Conservation (phyloP, 2,797 vertebrate species). For the Rhynchotus rufescens region DNA sequence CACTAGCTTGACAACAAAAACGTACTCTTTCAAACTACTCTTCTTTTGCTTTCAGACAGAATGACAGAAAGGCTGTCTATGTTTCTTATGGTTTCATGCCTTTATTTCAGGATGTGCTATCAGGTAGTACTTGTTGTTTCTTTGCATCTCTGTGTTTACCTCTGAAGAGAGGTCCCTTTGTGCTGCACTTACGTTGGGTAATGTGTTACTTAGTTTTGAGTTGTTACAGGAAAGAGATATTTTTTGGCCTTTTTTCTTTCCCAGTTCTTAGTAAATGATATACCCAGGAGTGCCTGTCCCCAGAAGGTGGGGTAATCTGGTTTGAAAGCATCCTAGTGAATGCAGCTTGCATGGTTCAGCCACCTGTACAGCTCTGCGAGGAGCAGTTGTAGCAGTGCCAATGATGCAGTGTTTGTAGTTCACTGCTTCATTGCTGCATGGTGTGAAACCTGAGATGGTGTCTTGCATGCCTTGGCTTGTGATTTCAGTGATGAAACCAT, state of each 20-base stretch:
- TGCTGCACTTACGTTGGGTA: fast-evolving
- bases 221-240: background rate
- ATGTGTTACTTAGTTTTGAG: background rate
- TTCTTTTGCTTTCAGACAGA: background rate
- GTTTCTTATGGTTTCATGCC: background rate
- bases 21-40: fast-evolving
- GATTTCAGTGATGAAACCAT: background rate
- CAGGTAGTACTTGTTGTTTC: background rate
- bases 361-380: background rate
- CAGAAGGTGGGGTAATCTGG: background rate
- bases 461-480: fast-evolving
- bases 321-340: background rate
- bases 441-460: background rate
- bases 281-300: background rate
- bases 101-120: background rate
- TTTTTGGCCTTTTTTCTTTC: background rate
- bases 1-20: background rate
- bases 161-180: background rate
- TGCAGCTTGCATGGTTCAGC: background rate
- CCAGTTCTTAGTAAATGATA: fast-evolving
- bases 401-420: background rate
- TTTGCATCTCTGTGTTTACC: background rate
- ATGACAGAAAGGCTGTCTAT: background rate
- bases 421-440: fast-evolving
- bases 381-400: background rate